These are phyloP conservation scores for Cebidichthys violaceus DNA, from an alignment of 2,113 vertebrate genomes.

Conservation along the genomic window DNA sequence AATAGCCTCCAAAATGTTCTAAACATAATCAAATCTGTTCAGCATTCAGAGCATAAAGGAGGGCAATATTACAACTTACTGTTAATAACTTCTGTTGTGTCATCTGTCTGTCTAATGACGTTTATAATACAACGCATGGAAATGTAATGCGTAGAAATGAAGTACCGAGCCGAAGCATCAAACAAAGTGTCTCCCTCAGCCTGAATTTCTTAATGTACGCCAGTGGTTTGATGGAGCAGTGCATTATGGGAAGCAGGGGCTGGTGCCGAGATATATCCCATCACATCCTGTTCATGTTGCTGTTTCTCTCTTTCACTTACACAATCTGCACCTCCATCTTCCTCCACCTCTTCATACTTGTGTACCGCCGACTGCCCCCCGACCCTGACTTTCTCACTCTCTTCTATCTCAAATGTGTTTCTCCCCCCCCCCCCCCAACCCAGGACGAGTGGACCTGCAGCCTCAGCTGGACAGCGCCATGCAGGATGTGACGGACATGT, in stretches of 20 bases:
- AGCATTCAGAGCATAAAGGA: neutral
- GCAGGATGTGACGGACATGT: constrained; percentile 98
- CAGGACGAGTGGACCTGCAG: constrained; percentile 96
- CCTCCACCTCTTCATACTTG: neutral
- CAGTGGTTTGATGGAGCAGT: neutral
- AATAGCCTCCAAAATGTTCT: neutral
- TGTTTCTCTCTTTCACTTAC: neutral
- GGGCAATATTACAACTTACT: neutral
- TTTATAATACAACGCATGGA: too few species aligned
- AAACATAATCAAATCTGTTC: neutral
- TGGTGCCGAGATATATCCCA: neutral
- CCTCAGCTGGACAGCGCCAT: constrained; percentile 97
- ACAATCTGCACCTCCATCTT: neutral
- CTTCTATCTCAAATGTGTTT: neutral
- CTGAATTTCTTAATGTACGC: neutral
- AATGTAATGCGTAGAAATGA: neutral
- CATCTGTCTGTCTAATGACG: neutral
- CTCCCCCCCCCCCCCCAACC: neutral
- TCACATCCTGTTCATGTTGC: neutral
- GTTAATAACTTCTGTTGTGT: neutral
- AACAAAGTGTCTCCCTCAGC: constrained; percentile 10
- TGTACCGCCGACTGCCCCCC: neutral
- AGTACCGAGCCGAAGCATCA: constrained; percentile 8
- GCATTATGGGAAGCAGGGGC: neutral
- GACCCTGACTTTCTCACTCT: neutral